Conservation (phyloP, 2,113 vertebrate genomes). For the Oenanthe oenanthe region DNA sequence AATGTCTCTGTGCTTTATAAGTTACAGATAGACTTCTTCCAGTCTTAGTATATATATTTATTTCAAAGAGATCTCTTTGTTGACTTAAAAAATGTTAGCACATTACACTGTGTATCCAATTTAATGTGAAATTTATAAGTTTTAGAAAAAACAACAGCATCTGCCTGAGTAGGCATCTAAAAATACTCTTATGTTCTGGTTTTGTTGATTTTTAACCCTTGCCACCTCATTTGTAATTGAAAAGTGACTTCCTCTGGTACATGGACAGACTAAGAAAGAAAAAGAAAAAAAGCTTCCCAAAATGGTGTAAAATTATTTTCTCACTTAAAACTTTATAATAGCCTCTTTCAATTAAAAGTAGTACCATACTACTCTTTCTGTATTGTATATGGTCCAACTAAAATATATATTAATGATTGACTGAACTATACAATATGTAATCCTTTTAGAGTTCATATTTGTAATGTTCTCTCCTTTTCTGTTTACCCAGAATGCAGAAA, state of each 20-base stretch:
- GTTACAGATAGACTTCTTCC: not conserved
- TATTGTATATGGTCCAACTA: not conserved
- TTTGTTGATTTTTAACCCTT: not conserved
- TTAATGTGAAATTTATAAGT: not conserved
- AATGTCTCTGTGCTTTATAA: not conserved
- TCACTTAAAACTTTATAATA: not conserved
- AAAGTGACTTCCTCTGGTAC: not conserved
- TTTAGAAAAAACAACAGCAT: not conserved
- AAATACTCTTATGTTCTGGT: not conserved
- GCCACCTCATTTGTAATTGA: not conserved
- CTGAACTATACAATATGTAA: not conserved
- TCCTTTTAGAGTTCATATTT: not conserved
- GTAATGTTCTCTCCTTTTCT: not conserved
- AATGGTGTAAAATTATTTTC: not conserved
- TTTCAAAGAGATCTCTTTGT: not conserved
- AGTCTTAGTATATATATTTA: not conserved
- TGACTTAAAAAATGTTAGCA: not conserved
- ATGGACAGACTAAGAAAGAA: not conserved
- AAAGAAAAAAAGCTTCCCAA: fast-evolving
- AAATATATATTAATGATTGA: not conserved
- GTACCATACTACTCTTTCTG: not conserved
- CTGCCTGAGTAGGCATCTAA: not conserved
- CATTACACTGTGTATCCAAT: not conserved
- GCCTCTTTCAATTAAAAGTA: not conserved
- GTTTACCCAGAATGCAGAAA: not conserved